Conservation (phyloP, 2,888 invertebrate genomes). For the Spialia ferax region DNA sequence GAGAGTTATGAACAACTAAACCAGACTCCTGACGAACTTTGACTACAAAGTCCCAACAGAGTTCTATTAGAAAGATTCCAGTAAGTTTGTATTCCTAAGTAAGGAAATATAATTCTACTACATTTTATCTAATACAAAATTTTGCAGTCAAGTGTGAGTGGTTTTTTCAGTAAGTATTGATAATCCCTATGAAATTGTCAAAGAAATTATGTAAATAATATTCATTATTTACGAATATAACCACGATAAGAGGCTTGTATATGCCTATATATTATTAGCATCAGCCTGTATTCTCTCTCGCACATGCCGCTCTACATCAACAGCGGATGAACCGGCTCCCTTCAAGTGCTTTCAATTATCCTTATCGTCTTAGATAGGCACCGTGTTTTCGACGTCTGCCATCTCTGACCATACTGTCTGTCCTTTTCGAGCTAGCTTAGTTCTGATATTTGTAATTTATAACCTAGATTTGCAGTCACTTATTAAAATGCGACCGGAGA, state of each 20-base stretch:
- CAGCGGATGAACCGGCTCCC: constrained; percentile 32
- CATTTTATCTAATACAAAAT: too few species aligned
- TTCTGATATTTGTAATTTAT: constrained; percentile 7
- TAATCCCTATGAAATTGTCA: too few species aligned
- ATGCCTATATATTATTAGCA: background rate
- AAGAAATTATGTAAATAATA: background rate
- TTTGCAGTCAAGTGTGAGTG: too few species aligned
- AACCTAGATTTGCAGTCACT: background rate
- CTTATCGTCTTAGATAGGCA: constrained; percentile 29
- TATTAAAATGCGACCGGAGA: constrained; percentile 21
- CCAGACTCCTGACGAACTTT: too few species aligned
- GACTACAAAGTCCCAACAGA: too few species aligned
- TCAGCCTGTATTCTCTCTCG: constrained; percentile 9
- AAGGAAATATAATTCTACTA: too few species aligned
- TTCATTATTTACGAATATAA: background rate
- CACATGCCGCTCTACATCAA: constrained; percentile 28
- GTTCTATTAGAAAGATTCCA: too few species aligned
- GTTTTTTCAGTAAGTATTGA: too few species aligned
- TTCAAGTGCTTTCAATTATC: constrained; percentile 38
- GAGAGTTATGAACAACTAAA: too few species aligned
- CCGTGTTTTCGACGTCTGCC: constrained; percentile 32
- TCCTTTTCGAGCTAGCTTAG: constrained; percentile 18
- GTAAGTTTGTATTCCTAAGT: too few species aligned
- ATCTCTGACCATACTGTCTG: constrained; percentile 15
- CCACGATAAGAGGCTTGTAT: background rate